Percentiles rank a stretch among this genome's conserved stretches.
Evolutionary conservation across 2,113 vertebrate species (phyloP).

Genomic region (Bolborhynchus lineola): DNA sequence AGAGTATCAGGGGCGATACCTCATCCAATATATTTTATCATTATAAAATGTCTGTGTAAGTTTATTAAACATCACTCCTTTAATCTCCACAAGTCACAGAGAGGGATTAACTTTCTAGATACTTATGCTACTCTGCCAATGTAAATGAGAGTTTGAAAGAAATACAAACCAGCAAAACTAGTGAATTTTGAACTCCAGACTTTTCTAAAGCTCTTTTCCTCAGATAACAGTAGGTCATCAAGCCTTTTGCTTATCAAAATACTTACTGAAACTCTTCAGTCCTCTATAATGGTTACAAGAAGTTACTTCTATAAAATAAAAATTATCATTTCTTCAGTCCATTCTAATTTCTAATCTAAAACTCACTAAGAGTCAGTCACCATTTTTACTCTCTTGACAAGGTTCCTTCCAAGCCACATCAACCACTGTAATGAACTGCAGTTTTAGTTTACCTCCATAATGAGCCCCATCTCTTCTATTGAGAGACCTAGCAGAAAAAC

Average conservation of each 20-base stretch:
- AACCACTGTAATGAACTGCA: neutral
- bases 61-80: neutral
- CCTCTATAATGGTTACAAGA: neutral
- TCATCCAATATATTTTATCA: neutral
- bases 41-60: neutral
- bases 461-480: neutral
- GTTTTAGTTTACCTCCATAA: neutral
- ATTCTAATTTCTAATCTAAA: neutral
- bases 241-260: neutral
- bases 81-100: neutral
- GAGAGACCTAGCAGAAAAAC: neutral
- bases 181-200: neutral
- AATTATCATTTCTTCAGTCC: neutral
- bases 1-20: neutral
- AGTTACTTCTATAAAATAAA: neutral
- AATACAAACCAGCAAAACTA: neutral
- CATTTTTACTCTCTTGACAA: neutral
- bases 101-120: neutral
- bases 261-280: neutral
- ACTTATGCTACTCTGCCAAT: neutral
- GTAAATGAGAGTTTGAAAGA: neutral
- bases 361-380: neutral
- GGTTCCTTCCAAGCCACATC: neutral
- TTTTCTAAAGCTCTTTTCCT: neutral
- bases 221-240: neutral